phyloP scores from a whole-genome alignment of 2,888 invertebrate genomes.

The Trypoxylon attenuatum region DNA sequence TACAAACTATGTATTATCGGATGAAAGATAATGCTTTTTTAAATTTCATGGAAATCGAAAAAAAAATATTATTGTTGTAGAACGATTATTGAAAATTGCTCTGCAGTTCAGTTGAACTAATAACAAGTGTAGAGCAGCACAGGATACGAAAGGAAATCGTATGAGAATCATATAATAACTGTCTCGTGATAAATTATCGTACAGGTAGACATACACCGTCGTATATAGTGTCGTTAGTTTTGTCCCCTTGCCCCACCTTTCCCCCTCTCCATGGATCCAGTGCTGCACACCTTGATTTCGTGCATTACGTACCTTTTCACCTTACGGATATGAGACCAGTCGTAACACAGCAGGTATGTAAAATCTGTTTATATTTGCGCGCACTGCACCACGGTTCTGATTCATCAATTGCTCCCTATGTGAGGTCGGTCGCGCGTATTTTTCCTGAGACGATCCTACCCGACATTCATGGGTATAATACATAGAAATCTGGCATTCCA shows the following conservation, averaged over 20 bases:
- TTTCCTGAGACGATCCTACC: background rate
- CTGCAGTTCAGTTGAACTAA: too few relatives aligned
- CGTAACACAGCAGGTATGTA: constrained; percentile 58
- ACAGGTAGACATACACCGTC: constrained; percentile 14
- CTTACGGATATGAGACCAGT: constrained; percentile 60
- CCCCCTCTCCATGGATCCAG: constrained; percentile 14
- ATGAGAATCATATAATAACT: constrained; percentile 1
- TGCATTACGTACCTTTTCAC: constrained; percentile 53
- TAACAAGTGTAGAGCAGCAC: too few relatives aligned
- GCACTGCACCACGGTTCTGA: constrained; percentile 4
- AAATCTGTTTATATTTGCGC: constrained; percentile 8
- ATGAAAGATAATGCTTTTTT: too few relatives aligned
- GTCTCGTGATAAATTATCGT: constrained; percentile 17
- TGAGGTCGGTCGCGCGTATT: background rate
- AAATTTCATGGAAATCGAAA: too few relatives aligned
- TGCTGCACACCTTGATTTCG: constrained; percentile 51
- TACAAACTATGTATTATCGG: too few relatives aligned
- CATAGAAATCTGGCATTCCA: background rate
- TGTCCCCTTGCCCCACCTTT: constrained; percentile 30
- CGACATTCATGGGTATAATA: background rate
- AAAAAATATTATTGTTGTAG: too few relatives aligned
- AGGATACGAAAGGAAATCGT: background rate
- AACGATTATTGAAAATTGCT: too few relatives aligned
- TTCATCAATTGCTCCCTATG: background rate
- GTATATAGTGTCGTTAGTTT: constrained; percentile 20